These are phyloP conservation scores for Balearica regulorum DNA, from an alignment of 2,797 vertebrate species.

Conservation along the genomic window DNA sequence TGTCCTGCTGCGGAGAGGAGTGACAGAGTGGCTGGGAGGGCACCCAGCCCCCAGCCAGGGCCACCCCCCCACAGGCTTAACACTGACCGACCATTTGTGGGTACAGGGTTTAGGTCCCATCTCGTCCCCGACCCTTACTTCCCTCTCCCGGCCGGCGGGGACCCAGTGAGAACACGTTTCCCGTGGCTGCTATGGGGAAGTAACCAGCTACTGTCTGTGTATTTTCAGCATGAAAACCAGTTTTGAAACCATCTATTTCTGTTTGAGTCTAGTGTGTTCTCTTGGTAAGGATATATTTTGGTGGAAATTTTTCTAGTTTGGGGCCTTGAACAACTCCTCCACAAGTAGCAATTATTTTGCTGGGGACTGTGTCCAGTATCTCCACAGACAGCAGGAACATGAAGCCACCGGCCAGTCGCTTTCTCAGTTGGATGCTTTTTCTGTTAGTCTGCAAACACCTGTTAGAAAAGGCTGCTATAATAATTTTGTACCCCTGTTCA, in stretches of 20 bases:
- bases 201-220: not conserved
- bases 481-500: not conserved
- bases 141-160: not conserved
- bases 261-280: not conserved
- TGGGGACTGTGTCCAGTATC: not conserved
- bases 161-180: not conserved
- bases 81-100: not conserved
- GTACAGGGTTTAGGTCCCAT: not conserved
- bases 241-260: constrained; percentile 17
- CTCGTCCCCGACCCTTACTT: not conserved
- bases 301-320: not conserved
- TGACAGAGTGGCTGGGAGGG: too few species aligned
- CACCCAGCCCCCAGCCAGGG: too few species aligned
- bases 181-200: not conserved
- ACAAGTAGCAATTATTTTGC: not conserved
- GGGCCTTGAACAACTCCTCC: not conserved
- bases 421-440: not conserved
- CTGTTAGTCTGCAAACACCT: not conserved
- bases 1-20: too few species aligned
- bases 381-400: not conserved
- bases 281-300: not conserved
- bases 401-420: not conserved
- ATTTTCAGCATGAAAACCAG: not conserved
- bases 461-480: not conserved
- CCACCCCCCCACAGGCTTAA: not conserved